These are phyloP conservation scores for Macrobrachium nipponense DNA, from an alignment of 1,140 invertebrate genomes.

Conservation along the genomic window DNA sequence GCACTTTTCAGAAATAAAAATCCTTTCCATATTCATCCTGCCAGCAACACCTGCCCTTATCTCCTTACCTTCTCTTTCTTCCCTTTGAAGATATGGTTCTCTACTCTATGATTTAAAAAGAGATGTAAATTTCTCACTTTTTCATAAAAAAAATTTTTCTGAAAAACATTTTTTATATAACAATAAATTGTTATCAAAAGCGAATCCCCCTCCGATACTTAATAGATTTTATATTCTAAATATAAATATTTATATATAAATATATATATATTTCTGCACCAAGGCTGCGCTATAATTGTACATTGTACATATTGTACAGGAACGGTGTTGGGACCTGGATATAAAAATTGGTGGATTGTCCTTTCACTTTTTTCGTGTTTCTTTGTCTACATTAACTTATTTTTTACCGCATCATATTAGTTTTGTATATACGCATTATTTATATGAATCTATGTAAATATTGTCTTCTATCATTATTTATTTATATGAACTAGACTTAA, in stretches of 20 bases:
- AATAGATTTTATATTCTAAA: background rate
- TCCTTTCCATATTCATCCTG: too few species aligned
- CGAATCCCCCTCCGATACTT: conserved; percentile 5
- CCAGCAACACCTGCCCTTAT: too few species aligned
- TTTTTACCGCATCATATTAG: conserved; percentile 33
- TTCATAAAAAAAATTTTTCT: background rate
- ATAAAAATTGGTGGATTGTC: background rate
- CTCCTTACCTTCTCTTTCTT: background rate
- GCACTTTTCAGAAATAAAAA: background rate
- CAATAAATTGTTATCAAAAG: background rate
- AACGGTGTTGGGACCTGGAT: conserved; percentile 23
- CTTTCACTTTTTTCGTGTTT: conserved; percentile 5
- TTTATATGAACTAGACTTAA: conserved; percentile 44
- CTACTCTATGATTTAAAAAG: background rate
- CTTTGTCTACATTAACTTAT: conserved; percentile 30
- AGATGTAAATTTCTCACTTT: background rate
- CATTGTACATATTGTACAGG: conserved; percentile 32
- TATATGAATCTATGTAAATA: conserved; percentile 57
- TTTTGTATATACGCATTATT: conserved; percentile 41
- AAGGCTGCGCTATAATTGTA: background rate
- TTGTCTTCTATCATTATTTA: conserved; percentile 49
- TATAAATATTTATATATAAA: background rate
- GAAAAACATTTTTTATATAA: background rate
- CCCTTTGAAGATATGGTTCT: background rate
- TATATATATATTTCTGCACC: conserved; percentile 11